These are phyloP conservation scores for Lophura swinhoii DNA, from an alignment of 2,797 vertebrate genomes.

Conservation along the genomic window DNA sequence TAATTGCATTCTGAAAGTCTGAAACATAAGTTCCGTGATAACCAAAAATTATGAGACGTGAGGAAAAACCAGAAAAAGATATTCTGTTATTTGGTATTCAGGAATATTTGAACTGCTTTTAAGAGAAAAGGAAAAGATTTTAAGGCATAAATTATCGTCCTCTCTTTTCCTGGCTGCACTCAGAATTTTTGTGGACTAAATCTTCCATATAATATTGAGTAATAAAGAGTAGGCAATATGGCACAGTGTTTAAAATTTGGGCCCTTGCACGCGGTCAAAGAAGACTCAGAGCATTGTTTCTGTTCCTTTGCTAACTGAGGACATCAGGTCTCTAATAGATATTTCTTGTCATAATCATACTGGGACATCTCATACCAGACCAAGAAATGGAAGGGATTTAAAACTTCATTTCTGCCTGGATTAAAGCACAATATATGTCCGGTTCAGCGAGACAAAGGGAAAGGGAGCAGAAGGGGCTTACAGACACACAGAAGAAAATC, in stretches of 20 bases:
- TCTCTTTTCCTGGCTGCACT: background rate
- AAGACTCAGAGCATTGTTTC: background rate
- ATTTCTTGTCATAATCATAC: background rate
- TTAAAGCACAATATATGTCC: background rate
- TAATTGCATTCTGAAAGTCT: background rate
- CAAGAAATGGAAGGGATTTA: background rate
- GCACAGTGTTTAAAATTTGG: background rate
- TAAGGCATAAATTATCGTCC: background rate
- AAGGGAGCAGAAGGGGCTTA: background rate
- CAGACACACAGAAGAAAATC: background rate
- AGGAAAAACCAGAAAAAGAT: background rate
- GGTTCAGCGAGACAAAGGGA: background rate
- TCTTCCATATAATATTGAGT: background rate
- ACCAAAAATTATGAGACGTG: background rate
- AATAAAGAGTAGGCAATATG: background rate
- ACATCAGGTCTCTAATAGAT: background rate
- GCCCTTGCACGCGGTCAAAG: rapidly evolving
- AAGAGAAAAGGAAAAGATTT: background rate
- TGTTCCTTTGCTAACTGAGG: constrained; percentile 11
- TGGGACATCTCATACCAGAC: background rate
- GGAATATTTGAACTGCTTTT: background rate
- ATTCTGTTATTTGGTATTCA: background rate
- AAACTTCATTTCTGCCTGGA: background rate
- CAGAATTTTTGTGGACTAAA: background rate
- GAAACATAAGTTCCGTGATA: background rate